Base-by-base conservation (phyloP, 2,797 vertebrate genomes). In the Anguilla megastoma region DNA sequence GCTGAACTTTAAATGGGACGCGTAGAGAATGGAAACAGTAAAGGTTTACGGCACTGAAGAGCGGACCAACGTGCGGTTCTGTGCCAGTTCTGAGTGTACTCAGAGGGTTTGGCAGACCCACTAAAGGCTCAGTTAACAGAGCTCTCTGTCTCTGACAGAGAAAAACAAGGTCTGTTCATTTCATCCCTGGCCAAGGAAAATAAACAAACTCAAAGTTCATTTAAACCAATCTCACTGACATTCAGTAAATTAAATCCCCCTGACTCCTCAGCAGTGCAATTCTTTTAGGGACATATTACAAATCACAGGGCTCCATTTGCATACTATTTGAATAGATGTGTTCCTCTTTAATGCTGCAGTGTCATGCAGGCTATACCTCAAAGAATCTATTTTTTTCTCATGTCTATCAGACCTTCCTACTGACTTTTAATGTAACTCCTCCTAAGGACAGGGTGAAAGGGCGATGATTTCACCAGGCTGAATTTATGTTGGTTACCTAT, bases 201-300 rank as follows among this genome's bases (percentile, higher is more conserved):
- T 80, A 80, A 80, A 80, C 76, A 80, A 80, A 80, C 16, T 80
- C 76, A 21, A 16, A 80, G 76, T 41, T 80, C 36, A 24, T 80
- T 80, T 48, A 80, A 18, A 48, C 33, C 33, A 45, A 80, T 45
- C 14, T 80, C 76, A 24, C 18, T 80, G 76, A 80, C 33, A 36
- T 45, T 21, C 36, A 76, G 30, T 76, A 12, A 33, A 45, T 80
- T 80, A 45, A 24, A 80, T 7, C 76, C 41, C 69, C 21, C 36
- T 36, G 33, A 41, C 14, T 18, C 2, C 45, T 80, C 76, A 1
- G 18, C 41, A 45, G 27, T 10, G 69, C 10, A 10, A 2, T 80
- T 45, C 41, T 48, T 16, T 45, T 36, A 36, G 27, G 18, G 12
- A 33, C 27, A 76, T 9, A 74, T 14, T 14, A 76, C 33, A 33